Evolutionary conservation across 2,888 invertebrate genomes (phyloP), one percentile per base, ranked within the genome.

Genomic region (Andrena praecox): DNA sequence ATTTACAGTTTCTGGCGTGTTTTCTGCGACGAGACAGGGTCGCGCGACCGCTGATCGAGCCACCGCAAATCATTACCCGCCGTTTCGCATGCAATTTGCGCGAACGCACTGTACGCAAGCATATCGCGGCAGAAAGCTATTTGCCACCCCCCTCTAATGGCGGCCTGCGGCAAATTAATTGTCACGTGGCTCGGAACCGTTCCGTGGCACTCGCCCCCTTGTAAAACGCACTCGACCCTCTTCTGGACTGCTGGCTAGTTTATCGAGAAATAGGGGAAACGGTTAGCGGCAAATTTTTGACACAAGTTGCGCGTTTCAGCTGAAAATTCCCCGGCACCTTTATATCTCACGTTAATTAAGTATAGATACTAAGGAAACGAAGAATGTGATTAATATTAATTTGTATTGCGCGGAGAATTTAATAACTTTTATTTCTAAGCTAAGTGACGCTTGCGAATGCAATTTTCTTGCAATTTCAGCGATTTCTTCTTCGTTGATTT

Each of bases 81-180:
- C 35, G 81, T 81, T 74, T 80, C 70, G 76, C 82, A 67, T 76
- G 76, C 82, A 82, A 82, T 82, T 82, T 81, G 76, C 35, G 35
- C 66, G 73, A 81, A 63, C 70, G 71, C 81, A 63, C 52, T 67
- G 69, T 67, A 62, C 62, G 75, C 70, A 75, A 72, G 70, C 67
- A 70, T 82, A 76, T 76, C 82, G 82, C 82, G 68, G 62, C 76
- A 63, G 82, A 81, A 81, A 82, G 82, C 82, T 82, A 81, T 82
- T 82, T 76, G 66, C 76, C 62, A 42, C 54, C 56, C 29, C 29
- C 60, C 70, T 69, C 81, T 75, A 82, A 82, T 82, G 67, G 76
- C 70, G 62, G 54, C 54, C 71, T 35, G 67, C 70, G 76, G 70
- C 62, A 71, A 81, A 82, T 82, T 82, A 82, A 82, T 82, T 76